Conservation (phyloP, 2,797 vertebrate genomes). For the Coccyzus lansbergi region DNA sequence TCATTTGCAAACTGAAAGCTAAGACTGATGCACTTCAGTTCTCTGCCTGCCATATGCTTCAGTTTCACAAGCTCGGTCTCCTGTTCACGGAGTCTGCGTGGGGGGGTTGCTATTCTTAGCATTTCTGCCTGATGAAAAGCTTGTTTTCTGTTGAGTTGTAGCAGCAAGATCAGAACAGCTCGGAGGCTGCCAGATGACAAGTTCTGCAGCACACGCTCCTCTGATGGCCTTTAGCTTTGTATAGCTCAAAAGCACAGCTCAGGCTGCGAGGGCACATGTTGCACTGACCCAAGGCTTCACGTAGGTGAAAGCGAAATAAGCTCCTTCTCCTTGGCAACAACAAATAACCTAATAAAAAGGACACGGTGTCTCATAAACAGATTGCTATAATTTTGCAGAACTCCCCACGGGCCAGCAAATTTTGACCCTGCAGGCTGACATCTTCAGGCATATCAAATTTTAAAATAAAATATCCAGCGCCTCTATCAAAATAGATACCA, state of each 20-base stretch:
- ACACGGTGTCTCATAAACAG: background rate
- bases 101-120: background rate
- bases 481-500: background rate
- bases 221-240: background rate
- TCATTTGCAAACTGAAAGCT: background rate
- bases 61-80: background rate
- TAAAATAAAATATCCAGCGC: background rate
- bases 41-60: background rate
- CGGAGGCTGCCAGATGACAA: background rate
- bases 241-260: background rate
- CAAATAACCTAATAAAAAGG: constrained; percentile 9
- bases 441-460: background rate
- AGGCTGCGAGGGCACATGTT: background rate
- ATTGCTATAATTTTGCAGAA: background rate
- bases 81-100: background rate
- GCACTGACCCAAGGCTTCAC: background rate
- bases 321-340: background rate
- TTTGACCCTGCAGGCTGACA: background rate
- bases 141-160: background rate
- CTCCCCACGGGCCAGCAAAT: background rate
- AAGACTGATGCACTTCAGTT: background rate
- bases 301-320: background rate
- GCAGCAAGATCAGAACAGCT: background rate
- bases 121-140: background rate
- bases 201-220: background rate